Percentiles rank a stretch among this genome's conserved stretches.
phyloP scores from a whole-genome alignment of 1,140 invertebrate genomes.

The Panagrolaimus sp. region DNA sequence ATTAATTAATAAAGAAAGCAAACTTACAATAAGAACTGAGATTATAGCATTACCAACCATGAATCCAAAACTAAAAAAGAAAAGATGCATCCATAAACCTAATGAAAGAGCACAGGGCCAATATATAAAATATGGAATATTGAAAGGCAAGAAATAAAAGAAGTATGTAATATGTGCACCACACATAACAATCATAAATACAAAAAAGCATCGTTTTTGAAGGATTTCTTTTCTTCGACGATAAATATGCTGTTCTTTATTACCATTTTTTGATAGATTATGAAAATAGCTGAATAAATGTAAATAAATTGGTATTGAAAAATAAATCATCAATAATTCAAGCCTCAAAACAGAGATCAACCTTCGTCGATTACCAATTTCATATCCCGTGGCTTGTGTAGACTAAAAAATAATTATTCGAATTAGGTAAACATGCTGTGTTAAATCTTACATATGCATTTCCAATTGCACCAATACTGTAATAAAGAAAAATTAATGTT shows the following conservation, averaged over 20 bases:
- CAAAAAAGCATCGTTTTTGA: conserved; percentile 17
- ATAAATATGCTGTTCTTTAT: background rate
- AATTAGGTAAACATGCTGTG: too few species aligned
- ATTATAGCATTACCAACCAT: conserved; percentile 4
- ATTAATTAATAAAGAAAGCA: background rate
- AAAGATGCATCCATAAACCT: conserved; percentile 43
- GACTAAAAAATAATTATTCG: conserved; percentile 26
- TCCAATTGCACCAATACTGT: background rate
- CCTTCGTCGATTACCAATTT: conserved; percentile 29
- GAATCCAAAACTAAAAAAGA: conserved; percentile 30
- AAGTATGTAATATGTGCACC: conserved; percentile 38
- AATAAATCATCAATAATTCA: conserved; percentile 38
- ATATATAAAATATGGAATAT: conserved; percentile 33
- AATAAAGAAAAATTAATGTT: background rate
- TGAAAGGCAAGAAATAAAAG: conserved; percentile 30
- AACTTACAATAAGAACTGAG: conserved; percentile 23
- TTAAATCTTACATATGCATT: background rate
- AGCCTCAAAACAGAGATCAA: conserved; percentile 31
- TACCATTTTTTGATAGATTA: conserved; percentile 11
- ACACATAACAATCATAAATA: conserved; percentile 35
- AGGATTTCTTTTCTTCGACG: conserved; percentile 7
- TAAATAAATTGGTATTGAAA: conserved; percentile 31
- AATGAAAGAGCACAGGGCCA: conserved; percentile 35
- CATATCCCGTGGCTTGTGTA: conserved; percentile 24
- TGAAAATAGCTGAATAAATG: conserved; percentile 43